phyloP scores from a whole-genome alignment of 1,140 invertebrate genomes.

The Holotrichia oblita region DNA sequence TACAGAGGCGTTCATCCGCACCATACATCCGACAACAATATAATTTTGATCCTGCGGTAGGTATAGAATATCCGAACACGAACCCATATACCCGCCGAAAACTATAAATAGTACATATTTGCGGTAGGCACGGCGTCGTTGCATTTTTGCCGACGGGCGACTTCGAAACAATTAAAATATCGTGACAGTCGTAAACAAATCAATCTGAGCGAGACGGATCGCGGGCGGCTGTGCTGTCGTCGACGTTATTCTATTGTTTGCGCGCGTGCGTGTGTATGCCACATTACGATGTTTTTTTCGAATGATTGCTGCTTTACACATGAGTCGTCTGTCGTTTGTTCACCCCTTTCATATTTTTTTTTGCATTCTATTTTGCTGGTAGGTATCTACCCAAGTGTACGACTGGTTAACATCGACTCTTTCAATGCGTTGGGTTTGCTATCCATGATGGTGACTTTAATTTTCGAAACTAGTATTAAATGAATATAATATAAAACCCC shows the following conservation, averaged over 20 bases:
- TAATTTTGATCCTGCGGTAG: not conserved
- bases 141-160: not conserved
- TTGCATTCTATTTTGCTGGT: too few species aligned
- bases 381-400: too few species aligned
- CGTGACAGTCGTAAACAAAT: constrained; percentile 30
- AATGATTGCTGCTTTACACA: too few species aligned
- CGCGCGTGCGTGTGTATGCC: not conserved
- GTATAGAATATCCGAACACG: not conserved
- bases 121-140: not conserved
- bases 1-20: not conserved
- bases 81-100: not conserved
- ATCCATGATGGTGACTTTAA: too few species aligned
- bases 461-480: too few species aligned
- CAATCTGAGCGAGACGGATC: constrained; percentile 18
- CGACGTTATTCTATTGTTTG: constrained; percentile 17
- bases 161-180: constrained; percentile 31
- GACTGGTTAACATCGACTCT: too few species aligned
- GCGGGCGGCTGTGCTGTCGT: constrained; percentile 12
- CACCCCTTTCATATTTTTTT: too few species aligned
- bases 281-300: too few species aligned
- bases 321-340: too few species aligned
- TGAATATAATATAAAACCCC: too few species aligned
- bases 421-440: too few species aligned
- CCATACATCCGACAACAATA: not conserved
- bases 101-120: not conserved